A percentile compares a stretch with the other conserved stretches of the same genome.
Conservation (phyloP, 1,140 invertebrate species). For the Hylaeus volcanicus region DNA sequence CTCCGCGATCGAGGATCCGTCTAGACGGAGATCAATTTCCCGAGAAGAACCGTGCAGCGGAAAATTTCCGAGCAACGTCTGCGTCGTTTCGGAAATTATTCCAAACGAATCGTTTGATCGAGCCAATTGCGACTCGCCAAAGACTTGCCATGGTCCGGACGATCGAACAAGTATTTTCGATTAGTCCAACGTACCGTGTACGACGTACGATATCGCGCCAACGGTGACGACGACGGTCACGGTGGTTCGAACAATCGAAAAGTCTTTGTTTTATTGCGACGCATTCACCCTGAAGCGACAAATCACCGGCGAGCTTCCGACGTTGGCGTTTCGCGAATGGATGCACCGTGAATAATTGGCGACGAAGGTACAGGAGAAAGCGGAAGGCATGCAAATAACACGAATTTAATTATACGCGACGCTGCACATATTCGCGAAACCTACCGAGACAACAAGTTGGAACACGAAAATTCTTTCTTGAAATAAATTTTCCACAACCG, state of each 20-base stretch:
- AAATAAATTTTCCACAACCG: slow-evolving; percentile 2
- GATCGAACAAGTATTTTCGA: no score
- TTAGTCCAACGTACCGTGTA: neutral
- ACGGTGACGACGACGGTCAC: no score
- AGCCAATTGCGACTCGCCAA: no score
- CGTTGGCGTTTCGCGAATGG: slow-evolving; percentile 16
- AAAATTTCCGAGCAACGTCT: neutral
- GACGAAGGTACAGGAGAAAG: slow-evolving; percentile 29
- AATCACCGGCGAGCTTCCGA: slow-evolving; percentile 12
- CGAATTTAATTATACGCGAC: slow-evolving; percentile 41
- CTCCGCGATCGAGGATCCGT: slow-evolving; percentile 7
- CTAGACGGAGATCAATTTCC: neutral
- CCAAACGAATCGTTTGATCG: neutral
- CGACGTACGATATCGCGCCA: neutral
- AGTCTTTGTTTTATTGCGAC: neutral
- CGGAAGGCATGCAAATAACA: slow-evolving; percentile 47
- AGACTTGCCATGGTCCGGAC: no score
- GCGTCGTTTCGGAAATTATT: neutral
- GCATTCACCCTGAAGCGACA: neutral
- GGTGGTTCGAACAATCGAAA: neutral
- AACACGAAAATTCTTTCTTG: slow-evolving; percentile 3
- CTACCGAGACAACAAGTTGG: slow-evolving; percentile 2
- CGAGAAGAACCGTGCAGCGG: neutral
- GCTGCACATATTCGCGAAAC: neutral
- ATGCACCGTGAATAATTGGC: slow-evolving; percentile 37